Evolutionary conservation across 2,888 invertebrate genomes (phyloP), one percentile per base, ranked within the genome.

Genomic region (Caenorhabditis uteleia): DNA sequence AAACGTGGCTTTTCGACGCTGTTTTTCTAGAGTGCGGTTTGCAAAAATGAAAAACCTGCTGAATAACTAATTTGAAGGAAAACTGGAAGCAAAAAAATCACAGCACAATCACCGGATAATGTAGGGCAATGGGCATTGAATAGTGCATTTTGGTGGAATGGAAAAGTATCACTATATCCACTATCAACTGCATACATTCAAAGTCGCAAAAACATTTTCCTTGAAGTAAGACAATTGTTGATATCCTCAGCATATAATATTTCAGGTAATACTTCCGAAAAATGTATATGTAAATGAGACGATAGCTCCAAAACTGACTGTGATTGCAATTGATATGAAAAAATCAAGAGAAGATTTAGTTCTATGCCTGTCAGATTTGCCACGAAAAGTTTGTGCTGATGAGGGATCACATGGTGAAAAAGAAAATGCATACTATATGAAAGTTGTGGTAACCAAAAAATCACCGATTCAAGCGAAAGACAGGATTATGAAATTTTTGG

Each of bases 1-100:
- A 80, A 60, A 78, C 79, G 3, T 80, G 80, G 80, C 66, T 78
- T n/a, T 80, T 80, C 38, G 76, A 80, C 38, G 70, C 77, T 26
- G 61, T 68, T 40, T 36, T 50, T 18, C 51, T 80, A 10, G 70
- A 62, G 79, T 80, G 21, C 51, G 62, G 38, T 25, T 34, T 34
- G 26, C 14, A 29, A 16, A 5, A 29, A 48, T 6, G 18, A 23
- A n/a, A 42, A 21, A 5, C 16, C 14, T 18, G 43, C n/a, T n/a
- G n/a, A n/a, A n/a, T n/a, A n/a, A n/a, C n/a, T n/a, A n/a, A n/a
- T n/a, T n/a, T n/a, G 70, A 48, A 43, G 48, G 20, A 58, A 64
- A 20, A 64, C 61, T 0, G 51, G 47, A 20, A 54, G 55, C 14
- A 33, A 69, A 3, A 26, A n/a, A 0, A 16, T 47, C 0, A 57